These are phyloP conservation scores for Leucophenga montana DNA, from an alignment of 2,888 invertebrate genomes.

Conservation along the genomic window DNA sequence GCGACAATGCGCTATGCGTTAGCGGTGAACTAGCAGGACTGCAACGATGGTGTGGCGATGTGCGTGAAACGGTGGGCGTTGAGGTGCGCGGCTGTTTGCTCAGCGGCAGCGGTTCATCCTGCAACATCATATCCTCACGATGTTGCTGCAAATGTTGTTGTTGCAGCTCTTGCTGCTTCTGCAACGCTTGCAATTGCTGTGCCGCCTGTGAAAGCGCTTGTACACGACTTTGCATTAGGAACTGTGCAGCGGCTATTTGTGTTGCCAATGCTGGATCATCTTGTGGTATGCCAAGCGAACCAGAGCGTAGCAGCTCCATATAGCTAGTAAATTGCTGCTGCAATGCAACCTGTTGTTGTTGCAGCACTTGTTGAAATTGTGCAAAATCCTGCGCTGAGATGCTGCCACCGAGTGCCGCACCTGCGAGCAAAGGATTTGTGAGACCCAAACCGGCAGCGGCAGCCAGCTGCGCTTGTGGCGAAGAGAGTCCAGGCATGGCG, in stretches of 20 bases:
- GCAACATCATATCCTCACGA: slow-evolving; percentile 17
- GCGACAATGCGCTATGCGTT: slow-evolving; percentile 2
- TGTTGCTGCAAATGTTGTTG: slow-evolving; percentile 45
- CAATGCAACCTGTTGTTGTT: slow-evolving; percentile 70
- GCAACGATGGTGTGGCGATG: slow-evolving; percentile 69
- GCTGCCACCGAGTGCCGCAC: slow-evolving; percentile 43
- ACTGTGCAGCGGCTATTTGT: slow-evolving; percentile 77
- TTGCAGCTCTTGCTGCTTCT: slow-evolving; percentile 77
- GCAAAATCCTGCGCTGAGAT: slow-evolving; percentile 69
- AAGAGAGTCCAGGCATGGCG: slow-evolving; percentile 55
- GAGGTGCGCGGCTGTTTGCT: slow-evolving; percentile 64
- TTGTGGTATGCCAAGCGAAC: slow-evolving; percentile 61
- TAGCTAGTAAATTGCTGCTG: slow-evolving; percentile 73
- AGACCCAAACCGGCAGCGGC: slow-evolving; percentile 61
- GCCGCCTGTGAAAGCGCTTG: slow-evolving; percentile 89
- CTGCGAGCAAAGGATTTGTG: slow-evolving; percentile 57
- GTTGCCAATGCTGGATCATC: slow-evolving; percentile 69
- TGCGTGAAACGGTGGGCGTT: slow-evolving; percentile 66
- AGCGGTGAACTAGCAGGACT: slow-evolving; percentile 70
- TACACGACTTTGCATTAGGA: slow-evolving; percentile 82
- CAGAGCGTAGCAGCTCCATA: slow-evolving; percentile 69
- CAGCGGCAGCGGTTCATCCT: slow-evolving; percentile 50
- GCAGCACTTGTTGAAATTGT: slow-evolving; percentile 70
- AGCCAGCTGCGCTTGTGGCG: slow-evolving; percentile 64
- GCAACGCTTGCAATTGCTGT: slow-evolving; percentile 86